Evolutionary conservation across 2,113 vertebrate species (phyloP), one percentile per base, ranked within the genome.

Genomic region (Amazona vittata): DNA sequence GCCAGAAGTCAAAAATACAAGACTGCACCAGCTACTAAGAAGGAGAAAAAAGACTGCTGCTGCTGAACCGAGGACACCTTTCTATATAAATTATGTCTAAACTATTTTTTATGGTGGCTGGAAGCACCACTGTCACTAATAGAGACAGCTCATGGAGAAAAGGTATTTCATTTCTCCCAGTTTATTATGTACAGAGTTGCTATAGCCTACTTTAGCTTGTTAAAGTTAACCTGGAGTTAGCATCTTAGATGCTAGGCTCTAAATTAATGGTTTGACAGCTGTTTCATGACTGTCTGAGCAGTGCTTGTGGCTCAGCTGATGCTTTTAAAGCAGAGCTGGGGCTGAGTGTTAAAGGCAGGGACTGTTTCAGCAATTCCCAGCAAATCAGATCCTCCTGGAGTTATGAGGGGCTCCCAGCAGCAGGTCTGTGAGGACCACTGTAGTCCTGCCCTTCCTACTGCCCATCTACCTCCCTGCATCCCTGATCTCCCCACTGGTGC

Each of bases 151-250:
- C 0, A 5, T 17, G 15, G 41, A 71, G 20, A 43, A 81, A 86
- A 89, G 11, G 9, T 78, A 29, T 82, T 84, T 68, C 1, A 43
- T 89, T 68, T 92, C 60, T 90, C 49, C 37, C 31, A 12, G 13
- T 76, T 94, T 70, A 46, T 70, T 73, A 39, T 20, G 33, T 62
- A 29, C 37, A 31, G 28, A 64, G 75, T 65, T 49, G 3, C 55
- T 70, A 16, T 64, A 75, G 46, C 37, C 37, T 81, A 75, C 17
- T 41, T 89, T 67, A 50, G 10, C 73, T 83, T 81, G 35, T 86
- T 86, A 63, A 83, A 86, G 22, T 80, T 91, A 78, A 90, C 73
- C 76, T 67, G 73, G 63, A 92, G 83, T 81, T 63, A 78, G 64
- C 33, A 50, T 63, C 83, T 74, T 26, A 46, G 47, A 62, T 53